Evolutionary conservation across 2,797 vertebrate species (phyloP).

Genomic region (Macroramphosus scolopax): DNA sequence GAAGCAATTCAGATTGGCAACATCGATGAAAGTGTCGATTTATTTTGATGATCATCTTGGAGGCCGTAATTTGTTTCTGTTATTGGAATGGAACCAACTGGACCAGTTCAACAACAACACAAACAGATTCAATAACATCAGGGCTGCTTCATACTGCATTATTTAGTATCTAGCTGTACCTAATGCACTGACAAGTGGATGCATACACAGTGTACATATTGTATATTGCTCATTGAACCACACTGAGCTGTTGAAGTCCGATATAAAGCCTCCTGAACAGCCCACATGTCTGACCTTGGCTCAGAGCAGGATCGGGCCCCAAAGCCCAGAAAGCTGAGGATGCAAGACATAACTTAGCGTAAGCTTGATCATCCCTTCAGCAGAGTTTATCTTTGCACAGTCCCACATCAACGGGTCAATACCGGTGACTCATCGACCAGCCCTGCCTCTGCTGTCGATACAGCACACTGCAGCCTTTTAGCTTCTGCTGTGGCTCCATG

Average conservation of each 20-base stretch:
- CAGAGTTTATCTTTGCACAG: slow-evolving; percentile 61
- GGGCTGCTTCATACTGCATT: too few relatives aligned
- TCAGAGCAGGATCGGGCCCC: slow-evolving; percentile 51
- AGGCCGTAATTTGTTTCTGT: too few relatives aligned
- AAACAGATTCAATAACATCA: too few relatives aligned
- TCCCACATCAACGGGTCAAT: slow-evolving; percentile 61
- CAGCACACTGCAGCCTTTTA: slow-evolving; percentile 50
- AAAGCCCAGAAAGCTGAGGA: slow-evolving; percentile 60
- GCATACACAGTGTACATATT: too few relatives aligned
- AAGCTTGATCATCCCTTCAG: slow-evolving; percentile 63
- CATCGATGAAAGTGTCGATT: too few relatives aligned
- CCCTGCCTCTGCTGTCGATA: slow-evolving; percentile 51
- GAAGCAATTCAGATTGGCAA: too few relatives aligned
- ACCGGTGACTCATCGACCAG: slow-evolving; percentile 63
- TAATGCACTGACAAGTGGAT: too few relatives aligned
- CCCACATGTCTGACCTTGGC: slow-evolving; percentile 53
- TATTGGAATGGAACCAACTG: too few relatives aligned
- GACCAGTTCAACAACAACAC: too few relatives aligned
- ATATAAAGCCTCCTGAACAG: slow-evolving; percentile 22
- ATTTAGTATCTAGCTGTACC: too few relatives aligned
- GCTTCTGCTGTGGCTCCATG: slow-evolving; percentile 38
- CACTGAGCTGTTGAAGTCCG: slow-evolving; percentile 11
- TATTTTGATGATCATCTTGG: too few relatives aligned
- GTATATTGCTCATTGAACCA: background rate
- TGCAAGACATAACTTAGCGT: slow-evolving; percentile 55